phyloP scores from a whole-genome alignment of 1,140 invertebrate species.

The Lordiphosa mommai region DNA sequence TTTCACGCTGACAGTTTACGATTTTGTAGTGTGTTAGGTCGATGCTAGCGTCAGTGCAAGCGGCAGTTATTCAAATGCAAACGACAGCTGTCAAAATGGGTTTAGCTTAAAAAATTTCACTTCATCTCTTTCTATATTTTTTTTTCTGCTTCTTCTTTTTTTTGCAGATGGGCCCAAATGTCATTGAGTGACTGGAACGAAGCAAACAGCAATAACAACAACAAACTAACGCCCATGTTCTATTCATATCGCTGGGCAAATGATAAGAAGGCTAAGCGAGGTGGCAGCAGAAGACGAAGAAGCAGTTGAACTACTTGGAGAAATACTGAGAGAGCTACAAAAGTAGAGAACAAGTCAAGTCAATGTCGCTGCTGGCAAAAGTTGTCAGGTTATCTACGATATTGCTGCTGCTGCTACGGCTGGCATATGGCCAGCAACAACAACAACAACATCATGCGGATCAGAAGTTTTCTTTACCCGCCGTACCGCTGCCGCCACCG shows the following conservation, averaged over 20 bases:
- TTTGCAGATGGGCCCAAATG: slow-evolving; percentile 40
- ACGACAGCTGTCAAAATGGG: slow-evolving; percentile 74
- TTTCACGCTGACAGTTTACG: slow-evolving; percentile 67
- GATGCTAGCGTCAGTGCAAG: slow-evolving; percentile 24
- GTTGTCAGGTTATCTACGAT: slow-evolving; percentile 39
- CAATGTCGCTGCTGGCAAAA: slow-evolving; percentile 52
- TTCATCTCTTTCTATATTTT: slow-evolving; percentile 25
- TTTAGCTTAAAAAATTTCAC: slow-evolving; percentile 57
- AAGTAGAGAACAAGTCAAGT: slow-evolving; percentile 37
- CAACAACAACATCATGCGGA: slow-evolving; percentile 30
- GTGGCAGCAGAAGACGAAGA: slow-evolving; percentile 10
- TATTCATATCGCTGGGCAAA: slow-evolving; percentile 28
- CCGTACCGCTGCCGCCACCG: slow-evolving; percentile 68
- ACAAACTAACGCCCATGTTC: slow-evolving; percentile 14
- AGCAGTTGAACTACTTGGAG: slow-evolving; percentile 1
- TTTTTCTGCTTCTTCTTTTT: slow-evolving; percentile 9
- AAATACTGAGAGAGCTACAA: slow-evolving; percentile 10
- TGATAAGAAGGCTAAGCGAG: slow-evolving; percentile 33
- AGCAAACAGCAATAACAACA: slow-evolving; percentile 9
- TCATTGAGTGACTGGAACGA: slow-evolving; percentile 42
- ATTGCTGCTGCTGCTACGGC: slow-evolving; percentile 27
- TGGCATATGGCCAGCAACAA: slow-evolving; percentile 8
- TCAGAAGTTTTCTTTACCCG: slow-evolving; percentile 61
- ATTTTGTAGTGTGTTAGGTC: slow-evolving; percentile 28
- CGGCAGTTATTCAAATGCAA: slow-evolving; percentile 75